Evolutionary conservation across 2,113 vertebrate genomes (phyloP).

Genomic region (Rhegmatorhina hoffmannsi): DNA sequence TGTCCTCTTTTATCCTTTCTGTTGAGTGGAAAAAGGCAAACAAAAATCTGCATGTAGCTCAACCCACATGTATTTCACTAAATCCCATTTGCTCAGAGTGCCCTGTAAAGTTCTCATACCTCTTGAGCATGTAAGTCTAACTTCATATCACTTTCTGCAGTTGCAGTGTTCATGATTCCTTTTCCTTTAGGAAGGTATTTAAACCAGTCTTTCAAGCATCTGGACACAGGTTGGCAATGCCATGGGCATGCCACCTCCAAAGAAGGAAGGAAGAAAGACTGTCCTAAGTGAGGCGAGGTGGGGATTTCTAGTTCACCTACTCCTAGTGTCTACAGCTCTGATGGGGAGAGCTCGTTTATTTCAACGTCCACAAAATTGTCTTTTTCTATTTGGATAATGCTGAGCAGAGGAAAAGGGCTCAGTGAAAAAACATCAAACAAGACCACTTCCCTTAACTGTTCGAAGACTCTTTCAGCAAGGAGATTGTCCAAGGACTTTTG

Average conservation of each 20-base stretch:
- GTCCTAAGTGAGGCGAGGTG: neutral
- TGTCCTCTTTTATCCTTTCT: neutral
- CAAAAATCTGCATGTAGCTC: neutral
- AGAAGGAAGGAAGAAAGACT: neutral
- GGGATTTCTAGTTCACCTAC: neutral
- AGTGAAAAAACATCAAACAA: neutral
- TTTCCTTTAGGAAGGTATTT: neutral
- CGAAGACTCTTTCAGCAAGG: neutral
- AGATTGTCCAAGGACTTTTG: neutral
- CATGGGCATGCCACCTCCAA: neutral
- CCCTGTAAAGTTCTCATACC: neutral
- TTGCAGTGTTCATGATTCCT: neutral
- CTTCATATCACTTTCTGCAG: neutral
- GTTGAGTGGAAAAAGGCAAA: neutral
- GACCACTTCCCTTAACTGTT: neutral
- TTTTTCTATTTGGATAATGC: neutral
- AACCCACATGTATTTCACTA: neutral
- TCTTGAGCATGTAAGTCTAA: neutral
- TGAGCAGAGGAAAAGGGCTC: neutral
- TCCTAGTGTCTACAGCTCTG: neutral
- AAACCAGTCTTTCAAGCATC: neutral
- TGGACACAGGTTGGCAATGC: neutral
- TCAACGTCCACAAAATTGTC: neutral
- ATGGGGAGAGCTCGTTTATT: neutral
- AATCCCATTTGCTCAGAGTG: neutral